These are phyloP conservation scores for Zaprionus inermis DNA, from an alignment of 1,140 invertebrate species.

Conservation along the genomic window DNA sequence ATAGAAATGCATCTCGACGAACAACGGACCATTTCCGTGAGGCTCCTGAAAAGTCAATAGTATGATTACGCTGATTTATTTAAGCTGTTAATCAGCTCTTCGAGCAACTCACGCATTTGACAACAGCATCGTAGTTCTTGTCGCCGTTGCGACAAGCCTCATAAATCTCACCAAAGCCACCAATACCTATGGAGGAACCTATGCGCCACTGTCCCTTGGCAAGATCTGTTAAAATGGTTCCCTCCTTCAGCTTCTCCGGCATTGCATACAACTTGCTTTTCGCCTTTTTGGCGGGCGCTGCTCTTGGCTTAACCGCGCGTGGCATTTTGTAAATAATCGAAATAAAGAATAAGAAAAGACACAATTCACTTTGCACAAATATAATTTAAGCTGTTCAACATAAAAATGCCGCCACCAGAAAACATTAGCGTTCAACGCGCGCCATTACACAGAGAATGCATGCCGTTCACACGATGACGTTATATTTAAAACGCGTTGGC, in stretches of 20 bases:
- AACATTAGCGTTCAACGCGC: conserved; percentile 22
- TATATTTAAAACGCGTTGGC: conserved; percentile 1
- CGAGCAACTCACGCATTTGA: conserved; percentile 90
- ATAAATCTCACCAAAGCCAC: conserved; percentile 98
- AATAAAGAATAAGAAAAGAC: background rate
- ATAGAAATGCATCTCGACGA: conserved; percentile 98
- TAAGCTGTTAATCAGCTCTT: background rate
- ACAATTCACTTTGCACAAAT: conserved; percentile 5
- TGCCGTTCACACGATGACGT: conserved; percentile 26
- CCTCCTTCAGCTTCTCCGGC: conserved; percentile 90
- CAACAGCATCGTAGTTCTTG: conserved; percentile 87
- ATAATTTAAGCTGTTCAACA: background rate
- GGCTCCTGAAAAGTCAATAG: conserved; percentile 89
- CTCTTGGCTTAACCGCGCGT: conserved; percentile 60
- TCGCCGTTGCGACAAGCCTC: conserved; percentile 87
- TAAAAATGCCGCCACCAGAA: conserved; percentile 15
- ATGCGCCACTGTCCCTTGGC: conserved; percentile 92
- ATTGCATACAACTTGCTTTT: conserved; percentile 90
- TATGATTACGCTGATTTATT: background rate
- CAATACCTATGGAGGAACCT: conserved; percentile 93
- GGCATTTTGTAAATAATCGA: conserved; percentile 54
- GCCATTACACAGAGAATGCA: conserved; percentile 10
- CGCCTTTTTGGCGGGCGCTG: conserved; percentile 85
- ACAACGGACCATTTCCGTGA: conserved; percentile 95
- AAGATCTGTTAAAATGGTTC: conserved; percentile 91